These are phyloP conservation scores for Orgyia antiqua DNA, from an alignment of 2,888 invertebrate genomes.

Conservation along the genomic window DNA sequence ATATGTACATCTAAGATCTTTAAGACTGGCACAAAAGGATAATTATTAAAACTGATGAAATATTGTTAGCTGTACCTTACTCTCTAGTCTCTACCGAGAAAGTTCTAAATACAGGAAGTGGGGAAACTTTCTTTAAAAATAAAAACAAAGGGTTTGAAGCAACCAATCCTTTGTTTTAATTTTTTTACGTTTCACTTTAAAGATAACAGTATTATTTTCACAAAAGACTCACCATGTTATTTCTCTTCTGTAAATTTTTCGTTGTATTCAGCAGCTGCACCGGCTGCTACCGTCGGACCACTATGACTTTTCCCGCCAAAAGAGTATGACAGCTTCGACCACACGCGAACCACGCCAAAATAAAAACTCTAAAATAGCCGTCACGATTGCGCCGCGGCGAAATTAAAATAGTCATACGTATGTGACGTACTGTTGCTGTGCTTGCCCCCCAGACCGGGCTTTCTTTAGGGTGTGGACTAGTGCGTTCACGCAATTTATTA, in stretches of 20 bases:
- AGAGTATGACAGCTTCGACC: constrained; percentile 54
- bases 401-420: constrained; percentile 64
- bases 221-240: constrained; percentile 7
- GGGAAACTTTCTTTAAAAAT: too few relatives aligned
- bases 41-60: too few relatives aligned
- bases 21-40: too few relatives aligned
- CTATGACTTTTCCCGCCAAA: constrained; percentile 72
- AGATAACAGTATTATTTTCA: too few relatives aligned
- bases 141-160: too few relatives aligned
- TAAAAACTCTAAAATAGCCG: constrained; percentile 74
- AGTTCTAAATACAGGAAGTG: too few relatives aligned
- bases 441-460: constrained; percentile 58
- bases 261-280: constrained; percentile 36
- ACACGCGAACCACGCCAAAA: constrained; percentile 77
- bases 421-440: constrained; percentile 31
- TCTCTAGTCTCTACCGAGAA: too few relatives aligned
- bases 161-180: too few relatives aligned
- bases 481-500: neutral
- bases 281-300: constrained; percentile 43
- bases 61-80: too few relatives aligned
- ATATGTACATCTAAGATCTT: too few relatives aligned
- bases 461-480: constrained; percentile 17
- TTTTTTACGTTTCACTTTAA: too few relatives aligned
- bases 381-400: constrained; percentile 51
- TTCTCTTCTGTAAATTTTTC: constrained; percentile 1